Percentiles rank a stretch among this genome's conserved stretches.
Conservation (phyloP, 2,797 vertebrate species). For the Champsocephalus esox region DNA sequence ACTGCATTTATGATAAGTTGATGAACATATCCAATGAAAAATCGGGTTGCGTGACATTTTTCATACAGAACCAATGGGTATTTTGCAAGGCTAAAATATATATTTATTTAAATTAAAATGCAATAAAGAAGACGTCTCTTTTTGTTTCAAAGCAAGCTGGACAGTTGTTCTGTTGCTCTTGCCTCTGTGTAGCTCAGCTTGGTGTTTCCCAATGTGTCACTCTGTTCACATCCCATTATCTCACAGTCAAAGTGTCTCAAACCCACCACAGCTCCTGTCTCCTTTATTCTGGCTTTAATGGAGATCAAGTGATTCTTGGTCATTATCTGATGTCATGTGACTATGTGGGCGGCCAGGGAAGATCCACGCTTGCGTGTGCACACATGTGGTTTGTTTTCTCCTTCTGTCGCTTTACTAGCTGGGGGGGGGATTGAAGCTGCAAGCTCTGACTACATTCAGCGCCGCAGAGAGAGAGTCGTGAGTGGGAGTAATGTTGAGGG, state of each 20-base stretch:
- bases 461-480: slow-evolving; percentile 18
- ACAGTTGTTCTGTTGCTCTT: slow-evolving; percentile 37
- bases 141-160: slow-evolving; percentile 18
- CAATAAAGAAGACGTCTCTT: slow-evolving; percentile 1
- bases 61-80: neutral
- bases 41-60: neutral
- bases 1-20: neutral
- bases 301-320: slow-evolving; percentile 1
- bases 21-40: neutral
- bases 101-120: slow-evolving; percentile 29
- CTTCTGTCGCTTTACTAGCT: slow-evolving; percentile 39
- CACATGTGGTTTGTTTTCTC: slow-evolving; percentile 53
- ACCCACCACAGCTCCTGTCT: slow-evolving; percentile 19
- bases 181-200: slow-evolving; percentile 42
- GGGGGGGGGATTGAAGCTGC: slow-evolving; percentile 45
- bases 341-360: slow-evolving; percentile 24
- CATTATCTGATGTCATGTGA: slow-evolving; percentile 39
- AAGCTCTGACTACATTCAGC: slow-evolving; percentile 36
- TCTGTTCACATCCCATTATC: slow-evolving; percentile 53
- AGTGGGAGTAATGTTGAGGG: slow-evolving; percentile 30
- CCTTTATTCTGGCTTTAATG: slow-evolving; percentile 7
- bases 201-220: slow-evolving; percentile 36
- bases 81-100: neutral
- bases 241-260: slow-evolving; percentile 23
- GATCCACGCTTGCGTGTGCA: slow-evolving; percentile 24